Evolutionary conservation across 2,888 invertebrate genomes (phyloP), one percentile per base, ranked within the genome.

Genomic region (Drosophila yooni): DNA sequence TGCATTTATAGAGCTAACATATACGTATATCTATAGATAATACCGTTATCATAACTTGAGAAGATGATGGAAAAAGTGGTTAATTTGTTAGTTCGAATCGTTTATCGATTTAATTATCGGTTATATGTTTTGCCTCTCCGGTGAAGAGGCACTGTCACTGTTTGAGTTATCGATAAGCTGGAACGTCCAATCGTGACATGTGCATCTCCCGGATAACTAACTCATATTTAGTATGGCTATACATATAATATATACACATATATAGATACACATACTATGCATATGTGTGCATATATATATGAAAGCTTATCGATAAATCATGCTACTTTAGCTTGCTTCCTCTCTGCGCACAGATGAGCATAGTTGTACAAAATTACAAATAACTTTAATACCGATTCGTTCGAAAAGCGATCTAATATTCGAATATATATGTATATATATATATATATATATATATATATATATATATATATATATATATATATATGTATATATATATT

Each of bases 71-170:
- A 59, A 59, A 78, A 61, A 59, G 53, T 60, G 60, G 43, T 70
- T 70, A 76, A 52, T 51, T 75, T 11, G 33, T 59, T 74, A 52
- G 51, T 76, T 54, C 31, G 40, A 51, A 78, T 73, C 68, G 60
- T 34, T 68, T 68, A 60, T 56, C 52, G 50, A 61, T 72, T 53
- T 31, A 46, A 60, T 53, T 67, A 67, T 63, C 50, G 56, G 69
- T 46, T 69, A 69, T 57, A 36, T 31, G 7, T 48, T 43, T 57
- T 38, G 27, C 18, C 13, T 25, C 27, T 34, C 11, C 43, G 4
- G 29, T 34, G 33, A n/a, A n/a, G n/a, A n/a, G n/a, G n/a, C n/a
- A n/a, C n/a, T n/a, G n/a, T n/a, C n/a, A n/a, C n/a, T n/a, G 33
- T 53, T 38, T 21, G 18, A 34, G 21, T 34, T 31, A 51, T 69